Base-by-base conservation (phyloP, 1,140 invertebrate genomes). In the Diachasmimorpha longicaudata region DNA sequence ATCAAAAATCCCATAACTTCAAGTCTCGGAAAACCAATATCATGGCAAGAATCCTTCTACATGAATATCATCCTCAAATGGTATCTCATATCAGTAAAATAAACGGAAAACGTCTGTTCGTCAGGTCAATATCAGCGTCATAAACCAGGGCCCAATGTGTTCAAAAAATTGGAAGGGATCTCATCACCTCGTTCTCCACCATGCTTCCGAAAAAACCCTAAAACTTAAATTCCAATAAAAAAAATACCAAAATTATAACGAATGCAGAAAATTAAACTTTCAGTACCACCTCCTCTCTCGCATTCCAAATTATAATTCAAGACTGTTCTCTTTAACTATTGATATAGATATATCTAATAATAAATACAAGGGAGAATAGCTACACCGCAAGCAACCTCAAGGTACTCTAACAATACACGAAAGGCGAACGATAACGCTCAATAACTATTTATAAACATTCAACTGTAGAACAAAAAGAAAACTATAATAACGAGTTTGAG, bases 331-430 rank as follows among this genome's bases (percentile, higher is more conserved):
- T 2, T 31, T 68, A 4, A 4, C 11, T 13, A n/a, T 19, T 37
- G 37, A 31, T 21, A 11, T 36, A 4, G 13, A 1, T 11, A 25
- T 25, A 42, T 72, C 70, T 39, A 72, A 72, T 11, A 37, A 74
- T 68, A 74, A 82, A 81, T 31, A 31, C 31, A 31, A 31, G 31
- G 21, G 8, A 63, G 3, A 23, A 31, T 9, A 82, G 80, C 83
- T 87, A 88, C 86, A 88, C 82, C 83, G 83, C 86, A 89, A 87
- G 86, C 86, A 63, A 87, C 82, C 85, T 83, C 78, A 85, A 63
- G 10, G 23, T 25, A 63, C 13, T 63, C 58, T 63, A 25, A 58
- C 16, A 58, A 63, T 63, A 63, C 58, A 83, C 74, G 48, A 67
- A 23, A 52, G 52, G 67, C 68, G 55, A 78, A 75, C 70, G 69